These are phyloP conservation scores for Ischnura elegans DNA, from an alignment of 2,888 invertebrate species.

Conservation along the genomic window DNA sequence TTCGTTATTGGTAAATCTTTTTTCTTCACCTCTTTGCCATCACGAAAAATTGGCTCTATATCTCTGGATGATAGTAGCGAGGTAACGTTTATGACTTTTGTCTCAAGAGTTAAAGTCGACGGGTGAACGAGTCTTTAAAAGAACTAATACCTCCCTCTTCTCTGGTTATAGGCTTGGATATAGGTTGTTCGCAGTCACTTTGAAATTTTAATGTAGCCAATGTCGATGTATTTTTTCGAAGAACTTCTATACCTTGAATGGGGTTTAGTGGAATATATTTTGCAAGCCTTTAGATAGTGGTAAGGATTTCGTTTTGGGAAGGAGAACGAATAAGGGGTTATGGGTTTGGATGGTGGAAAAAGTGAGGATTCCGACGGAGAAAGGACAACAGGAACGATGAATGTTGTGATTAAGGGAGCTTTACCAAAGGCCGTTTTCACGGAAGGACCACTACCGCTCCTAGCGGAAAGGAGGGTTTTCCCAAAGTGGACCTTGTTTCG, in stretches of 20 bases:
- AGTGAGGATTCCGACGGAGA: background rate
- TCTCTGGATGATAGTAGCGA: too few relatives aligned
- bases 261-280: background rate
- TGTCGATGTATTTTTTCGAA: background rate
- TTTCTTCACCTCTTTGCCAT: too few relatives aligned
- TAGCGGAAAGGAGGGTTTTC: background rate
- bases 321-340: background rate
- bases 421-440: background rate
- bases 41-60: too few relatives aligned
- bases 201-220: too few relatives aligned
- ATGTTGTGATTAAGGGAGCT: constrained; percentile 52
- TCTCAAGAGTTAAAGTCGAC: too few relatives aligned
- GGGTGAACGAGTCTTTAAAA: too few relatives aligned
- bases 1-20: too few relatives aligned
- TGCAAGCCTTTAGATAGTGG: background rate
- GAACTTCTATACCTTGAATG: background rate
- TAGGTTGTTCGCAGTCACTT: too few relatives aligned
- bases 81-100: too few relatives aligned
- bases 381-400: constrained; percentile 42
- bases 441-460: background rate
- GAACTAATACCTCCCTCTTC: too few relatives aligned
- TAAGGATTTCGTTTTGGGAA: background rate
- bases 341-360: background rate
- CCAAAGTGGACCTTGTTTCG: background rate
- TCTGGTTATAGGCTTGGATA: too few relatives aligned